These are phyloP conservation scores for Drosophila bipectinata DNA, from an alignment of 1,140 invertebrate genomes.

Conservation along the genomic window DNA sequence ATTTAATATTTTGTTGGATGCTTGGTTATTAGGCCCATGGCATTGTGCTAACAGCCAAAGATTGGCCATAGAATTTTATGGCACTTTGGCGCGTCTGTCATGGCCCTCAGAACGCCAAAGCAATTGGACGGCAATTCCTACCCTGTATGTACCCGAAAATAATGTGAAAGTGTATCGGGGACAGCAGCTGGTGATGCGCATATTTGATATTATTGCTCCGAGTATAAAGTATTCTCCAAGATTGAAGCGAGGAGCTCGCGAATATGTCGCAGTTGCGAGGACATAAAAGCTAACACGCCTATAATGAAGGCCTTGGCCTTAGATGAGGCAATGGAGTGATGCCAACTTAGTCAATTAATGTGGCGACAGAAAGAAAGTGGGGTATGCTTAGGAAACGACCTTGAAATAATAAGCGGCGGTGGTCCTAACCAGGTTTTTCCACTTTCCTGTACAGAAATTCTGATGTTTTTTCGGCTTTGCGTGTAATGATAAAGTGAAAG, in stretches of 20 bases:
- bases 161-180: constrained; percentile 58
- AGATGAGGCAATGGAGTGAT: constrained; percentile 26
- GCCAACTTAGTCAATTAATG: constrained; percentile 51
- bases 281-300: constrained; percentile 70
- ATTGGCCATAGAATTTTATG: constrained; percentile 79
- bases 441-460: constrained; percentile 8
- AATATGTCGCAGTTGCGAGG: constrained; percentile 45
- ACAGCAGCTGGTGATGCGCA: constrained; percentile 74
- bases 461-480: constrained; percentile 37
- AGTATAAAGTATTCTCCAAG: constrained; percentile 1
- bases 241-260: background rate
- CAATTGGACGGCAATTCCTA: constrained; percentile 78
- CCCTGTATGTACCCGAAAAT: constrained; percentile 27
- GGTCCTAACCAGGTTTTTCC: constrained; percentile 19
- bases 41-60: constrained; percentile 72
- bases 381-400: constrained; percentile 33
- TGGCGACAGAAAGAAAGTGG: constrained; percentile 11
- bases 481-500: constrained; percentile 46
- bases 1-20: constrained; percentile 31
- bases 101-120: constrained; percentile 50
- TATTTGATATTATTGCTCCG: constrained; percentile 72
- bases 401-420: constrained; percentile 13
- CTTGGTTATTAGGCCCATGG: constrained; percentile 60
- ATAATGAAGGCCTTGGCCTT: constrained; percentile 47
- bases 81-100: constrained; percentile 57